Base-by-base conservation (phyloP, 2,797 vertebrate genomes). In the Rhyacichthys aspro region DNA sequence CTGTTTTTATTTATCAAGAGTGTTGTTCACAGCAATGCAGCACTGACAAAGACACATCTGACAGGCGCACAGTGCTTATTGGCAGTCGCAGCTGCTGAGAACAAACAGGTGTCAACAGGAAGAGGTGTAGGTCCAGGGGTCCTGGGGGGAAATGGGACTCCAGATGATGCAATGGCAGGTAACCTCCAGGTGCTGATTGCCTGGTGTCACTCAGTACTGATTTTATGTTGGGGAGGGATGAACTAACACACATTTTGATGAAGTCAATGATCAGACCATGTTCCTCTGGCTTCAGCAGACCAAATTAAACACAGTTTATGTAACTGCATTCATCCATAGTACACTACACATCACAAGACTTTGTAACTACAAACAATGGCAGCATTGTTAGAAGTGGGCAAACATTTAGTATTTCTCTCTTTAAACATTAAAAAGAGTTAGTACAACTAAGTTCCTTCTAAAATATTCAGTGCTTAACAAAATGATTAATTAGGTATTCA, bases 391-490 rank as follows among this genome's bases (percentile, higher is more conserved):
- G 7, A 19, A 59, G 46, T 47, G 43, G 53, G 48, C 38, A 42
- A 2, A 5, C 33, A 17, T 23, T 34, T 68, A 43, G 47, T 55
- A 49, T 54, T 55, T 38, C 2, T 38, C 17, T 43, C 15, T 19
- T 48, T 28, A 28, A 28, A 28, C 23, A 28, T 28, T 28, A 5
- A 3, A 3, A 3, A 28, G 23, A 5, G 23, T 84, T 80, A n/a
- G n/a, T n/a, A 82, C 82, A 80, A 85, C 81, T 66, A 67, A 70
- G 78, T 82, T 74, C 46, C 67, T 71, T 54, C 62, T 54, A 70
- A 79, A 72, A 85, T 60, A 80, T 54, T 58, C 43, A 59, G 19
- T 41, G 46, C 60, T 61, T 47, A 33, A 32, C 46, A 47, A 32
- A 67, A 72, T 45, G 67, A 64, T 76, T 77, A 32, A 54, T 57